phyloP scores from a whole-genome alignment of 2,888 invertebrate species.

The Bellardia bayeri region DNA sequence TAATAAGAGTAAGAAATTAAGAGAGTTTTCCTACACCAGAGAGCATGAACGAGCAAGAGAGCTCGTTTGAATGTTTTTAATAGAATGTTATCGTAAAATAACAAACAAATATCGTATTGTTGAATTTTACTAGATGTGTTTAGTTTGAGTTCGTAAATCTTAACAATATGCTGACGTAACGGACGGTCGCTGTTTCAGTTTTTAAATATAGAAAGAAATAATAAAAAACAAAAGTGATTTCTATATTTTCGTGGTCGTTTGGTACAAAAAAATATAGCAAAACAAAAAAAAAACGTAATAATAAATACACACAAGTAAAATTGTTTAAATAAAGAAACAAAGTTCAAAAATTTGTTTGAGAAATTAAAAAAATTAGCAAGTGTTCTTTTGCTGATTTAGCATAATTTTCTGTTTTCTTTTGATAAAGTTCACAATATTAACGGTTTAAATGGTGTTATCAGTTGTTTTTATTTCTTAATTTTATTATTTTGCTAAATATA shows the following conservation, averaged over 20 bases:
- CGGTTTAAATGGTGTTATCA: slow-evolving; percentile 57
- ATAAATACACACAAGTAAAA: slow-evolving; percentile 7
- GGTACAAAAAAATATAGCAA: background rate
- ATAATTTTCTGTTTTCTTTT: slow-evolving; percentile 31
- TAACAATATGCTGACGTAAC: slow-evolving; percentile 78
- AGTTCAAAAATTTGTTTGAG: slow-evolving; percentile 25
- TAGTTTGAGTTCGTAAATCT: slow-evolving; percentile 78
- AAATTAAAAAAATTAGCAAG: slow-evolving; percentile 41
- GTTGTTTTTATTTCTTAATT: slow-evolving; percentile 39
- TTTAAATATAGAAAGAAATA: slow-evolving; percentile 1
- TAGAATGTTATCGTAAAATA: slow-evolving; percentile 61
- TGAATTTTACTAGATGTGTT: slow-evolving; percentile 42
- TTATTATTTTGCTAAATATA: background rate
- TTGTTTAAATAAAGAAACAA: slow-evolving; percentile 22
- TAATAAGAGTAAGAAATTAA: slow-evolving; percentile 24
- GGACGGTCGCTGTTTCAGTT: slow-evolving; percentile 73
- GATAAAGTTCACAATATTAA: slow-evolving; percentile 59
- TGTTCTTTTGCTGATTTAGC: slow-evolving; percentile 44
- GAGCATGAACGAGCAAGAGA: slow-evolving; percentile 6
- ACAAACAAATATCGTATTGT: slow-evolving; percentile 64
- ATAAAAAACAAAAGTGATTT: slow-evolving; percentile 58
- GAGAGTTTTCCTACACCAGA: background rate
- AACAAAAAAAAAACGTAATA: slow-evolving; percentile 20
- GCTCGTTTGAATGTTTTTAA: slow-evolving; percentile 8
- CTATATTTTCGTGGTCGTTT: slow-evolving; percentile 20